Evolutionary conservation across 1,140 invertebrate genomes (phyloP).

Genomic region (Berghia stephanieae): DNA sequence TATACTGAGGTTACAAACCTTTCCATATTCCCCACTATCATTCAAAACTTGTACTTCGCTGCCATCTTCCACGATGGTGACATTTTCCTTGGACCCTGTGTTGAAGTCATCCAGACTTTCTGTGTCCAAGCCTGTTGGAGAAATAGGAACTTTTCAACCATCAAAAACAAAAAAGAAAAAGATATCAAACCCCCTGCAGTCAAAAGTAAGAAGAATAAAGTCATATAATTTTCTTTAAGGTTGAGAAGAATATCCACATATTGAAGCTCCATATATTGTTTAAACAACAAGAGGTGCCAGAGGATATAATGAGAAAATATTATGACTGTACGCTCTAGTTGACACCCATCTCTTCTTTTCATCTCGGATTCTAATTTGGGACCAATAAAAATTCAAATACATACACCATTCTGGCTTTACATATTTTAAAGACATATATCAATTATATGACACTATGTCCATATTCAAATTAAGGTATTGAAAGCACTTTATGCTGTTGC

Average conservation of each 20-base stretch:
- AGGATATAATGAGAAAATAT: too few relatives aligned
- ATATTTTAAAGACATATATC: too few relatives aligned
- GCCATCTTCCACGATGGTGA: slow-evolving; percentile 46
- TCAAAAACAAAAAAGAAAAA: background rate
- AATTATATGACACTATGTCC: too few relatives aligned
- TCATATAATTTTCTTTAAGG: background rate
- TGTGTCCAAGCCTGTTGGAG: slow-evolving; percentile 43
- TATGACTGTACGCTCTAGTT: too few relatives aligned
- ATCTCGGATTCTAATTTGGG: too few relatives aligned
- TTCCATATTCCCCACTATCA: background rate
- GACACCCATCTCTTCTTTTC: too few relatives aligned
- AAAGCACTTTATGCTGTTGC: too few relatives aligned
- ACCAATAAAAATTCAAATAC: too few relatives aligned
- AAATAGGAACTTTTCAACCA: background rate
- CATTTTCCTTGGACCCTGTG: slow-evolving; percentile 42
- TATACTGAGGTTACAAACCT: background rate
- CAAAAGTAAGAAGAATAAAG: background rate
- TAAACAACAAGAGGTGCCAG: too few relatives aligned
- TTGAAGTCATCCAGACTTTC: slow-evolving; percentile 57
- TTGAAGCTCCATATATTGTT: background rate
- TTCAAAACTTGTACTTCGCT: slow-evolving; percentile 25
- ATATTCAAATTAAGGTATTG: too few relatives aligned
- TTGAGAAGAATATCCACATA: background rate
- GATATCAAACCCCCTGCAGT: background rate
- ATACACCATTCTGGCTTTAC: too few relatives aligned